Evolutionary conservation across 2,113 vertebrate genomes (phyloP).

Genomic region (Laterallus jamaicensis): DNA sequence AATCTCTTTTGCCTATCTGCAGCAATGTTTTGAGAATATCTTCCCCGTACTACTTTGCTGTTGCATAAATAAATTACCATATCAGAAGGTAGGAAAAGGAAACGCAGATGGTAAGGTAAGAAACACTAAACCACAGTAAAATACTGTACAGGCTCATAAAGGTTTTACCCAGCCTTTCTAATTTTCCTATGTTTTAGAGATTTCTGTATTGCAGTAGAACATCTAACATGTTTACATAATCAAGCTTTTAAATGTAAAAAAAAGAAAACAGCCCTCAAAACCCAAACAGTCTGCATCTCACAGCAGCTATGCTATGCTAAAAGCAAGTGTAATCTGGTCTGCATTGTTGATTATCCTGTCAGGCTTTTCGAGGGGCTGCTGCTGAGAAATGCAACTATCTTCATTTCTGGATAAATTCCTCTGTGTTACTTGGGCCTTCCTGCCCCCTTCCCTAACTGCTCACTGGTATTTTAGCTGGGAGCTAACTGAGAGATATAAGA

Average conservation of each 20-base stretch:
- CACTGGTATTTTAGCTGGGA: background rate
- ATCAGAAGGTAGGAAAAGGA: background rate
- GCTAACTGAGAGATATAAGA: background rate
- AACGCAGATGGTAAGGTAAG: background rate
- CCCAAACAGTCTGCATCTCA: accelerated
- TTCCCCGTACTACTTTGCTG: background rate
- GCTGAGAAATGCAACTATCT: background rate
- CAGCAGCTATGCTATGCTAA: background rate
- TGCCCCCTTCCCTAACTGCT: background rate
- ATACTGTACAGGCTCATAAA: background rate
- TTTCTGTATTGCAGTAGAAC: background rate
- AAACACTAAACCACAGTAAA: background rate
- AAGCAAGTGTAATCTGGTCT: background rate
- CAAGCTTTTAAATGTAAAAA: background rate
- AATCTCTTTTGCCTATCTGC: background rate
- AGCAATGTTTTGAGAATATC: background rate
- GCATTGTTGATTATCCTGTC: background rate
- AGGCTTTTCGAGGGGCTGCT: background rate
- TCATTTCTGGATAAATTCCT: background rate
- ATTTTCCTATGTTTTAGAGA: background rate
- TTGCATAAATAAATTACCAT: background rate
- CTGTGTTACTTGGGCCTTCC: background rate
- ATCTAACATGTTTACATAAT: background rate
- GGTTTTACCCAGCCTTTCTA: background rate
- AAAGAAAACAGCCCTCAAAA: too few species aligned